Evolutionary conservation across 2,888 invertebrate species (phyloP), one percentile per base, ranked within the genome.

Genomic region (Papilio elwesi): DNA sequence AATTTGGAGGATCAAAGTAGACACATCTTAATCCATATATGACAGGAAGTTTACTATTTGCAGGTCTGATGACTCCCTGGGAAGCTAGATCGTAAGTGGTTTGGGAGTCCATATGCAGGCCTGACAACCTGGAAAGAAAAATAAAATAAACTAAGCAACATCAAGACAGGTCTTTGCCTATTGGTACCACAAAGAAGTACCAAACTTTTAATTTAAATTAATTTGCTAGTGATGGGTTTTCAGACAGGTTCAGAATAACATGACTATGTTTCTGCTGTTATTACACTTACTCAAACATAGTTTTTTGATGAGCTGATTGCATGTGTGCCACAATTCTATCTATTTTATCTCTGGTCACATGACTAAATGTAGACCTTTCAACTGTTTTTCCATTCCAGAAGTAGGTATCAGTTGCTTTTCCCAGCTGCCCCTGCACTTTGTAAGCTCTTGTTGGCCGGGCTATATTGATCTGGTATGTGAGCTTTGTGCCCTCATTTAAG

Each of bases 41-140:
- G 48, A 99, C 91, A 0, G 98, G 97, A 38, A 96, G 91, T 74
- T 96, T 95, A 52, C 92, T 94, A 72, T 95, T 89, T 0, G 93
- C 91, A 0, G 99, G 98, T 73, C 98, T 93, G 6, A 99, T 94
- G 0, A 96, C 94, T 0, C 99, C 99, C 86, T 96, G 92, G 0
- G 95, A 93, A 9, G 98, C 98, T 73, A 99, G 83, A 73, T 99
- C 98, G 88, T 98, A 99, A 11, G 98, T 98, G 59, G 96, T 95
- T 88, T 99, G 97, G 55, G 97, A 97, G 81, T 97, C 96, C 75
- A 97, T 94, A 84, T 97, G 96, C 0, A 99, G 95, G 38, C 98
- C 98, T 78, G 95, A 95, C 59, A 96, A 83, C 78, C 97, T 97
- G 84, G 12, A 73, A 74, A 71, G 6, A 64, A 26, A 48, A 10